A percentile compares a stretch with the other conserved stretches of the same genome.
These are phyloP conservation scores for Leptocoma aspasia DNA, from an alignment of 2,113 vertebrate genomes.

Conservation along the genomic window DNA sequence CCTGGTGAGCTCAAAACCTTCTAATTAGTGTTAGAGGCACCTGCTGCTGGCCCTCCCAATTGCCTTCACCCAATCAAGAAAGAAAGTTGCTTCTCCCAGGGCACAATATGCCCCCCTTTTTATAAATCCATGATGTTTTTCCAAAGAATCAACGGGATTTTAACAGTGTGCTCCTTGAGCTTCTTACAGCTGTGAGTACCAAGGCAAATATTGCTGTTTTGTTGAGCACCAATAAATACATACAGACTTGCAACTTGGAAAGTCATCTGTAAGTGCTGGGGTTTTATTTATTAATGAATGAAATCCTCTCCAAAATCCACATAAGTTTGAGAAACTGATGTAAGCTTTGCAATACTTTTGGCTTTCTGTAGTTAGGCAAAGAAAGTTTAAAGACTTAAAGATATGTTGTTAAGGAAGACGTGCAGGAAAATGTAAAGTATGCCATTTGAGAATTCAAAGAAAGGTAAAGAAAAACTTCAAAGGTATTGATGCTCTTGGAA, in stretches of 20 bases:
- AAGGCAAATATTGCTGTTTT: neutral
- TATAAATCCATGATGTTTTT: neutral
- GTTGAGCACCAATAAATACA: neutral
- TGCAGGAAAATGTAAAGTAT: neutral
- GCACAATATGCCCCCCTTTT: fast-evolving
- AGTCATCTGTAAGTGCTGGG: neutral
- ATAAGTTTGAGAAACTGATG: neutral
- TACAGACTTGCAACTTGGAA: neutral
- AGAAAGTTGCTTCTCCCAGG: neutral
- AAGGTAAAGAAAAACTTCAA: neutral
- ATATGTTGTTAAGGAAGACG: neutral
- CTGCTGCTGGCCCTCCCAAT: neutral
- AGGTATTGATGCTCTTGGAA: neutral
- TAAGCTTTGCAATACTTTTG: neutral
- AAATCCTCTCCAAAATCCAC: no score
- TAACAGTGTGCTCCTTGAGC: neutral
- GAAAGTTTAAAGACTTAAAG: neutral
- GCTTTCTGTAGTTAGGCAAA: neutral
- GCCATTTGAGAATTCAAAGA: neutral
- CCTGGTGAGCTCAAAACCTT: neutral
- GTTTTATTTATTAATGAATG: neutral
- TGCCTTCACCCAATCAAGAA: neutral
- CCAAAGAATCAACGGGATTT: neutral
- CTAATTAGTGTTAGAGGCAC: neutral
- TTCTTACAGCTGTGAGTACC: neutral